A percentile compares a stretch with the other conserved stretches of the same genome.
Evolutionary conservation across 1,140 invertebrate genomes (phyloP).

Genomic region (Paramacrobiotus metropolitanus): DNA sequence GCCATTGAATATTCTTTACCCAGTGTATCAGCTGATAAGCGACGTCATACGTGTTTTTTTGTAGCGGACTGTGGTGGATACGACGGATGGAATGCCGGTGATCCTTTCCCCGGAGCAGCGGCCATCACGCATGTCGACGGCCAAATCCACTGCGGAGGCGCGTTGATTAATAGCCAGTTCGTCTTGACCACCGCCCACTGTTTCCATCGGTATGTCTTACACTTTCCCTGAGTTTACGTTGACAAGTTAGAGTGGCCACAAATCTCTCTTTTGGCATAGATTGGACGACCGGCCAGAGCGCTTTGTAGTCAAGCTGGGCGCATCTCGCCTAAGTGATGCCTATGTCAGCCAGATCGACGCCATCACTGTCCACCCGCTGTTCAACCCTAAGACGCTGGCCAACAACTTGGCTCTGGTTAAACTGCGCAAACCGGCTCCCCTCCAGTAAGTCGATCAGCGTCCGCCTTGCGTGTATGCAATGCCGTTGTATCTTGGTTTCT

Average conservation of each 20-base stretch:
- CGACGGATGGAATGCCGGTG: neutral
- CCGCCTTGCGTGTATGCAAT: neutral
- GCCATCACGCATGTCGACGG: conserved; percentile 1
- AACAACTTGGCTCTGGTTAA: conserved; percentile 1
- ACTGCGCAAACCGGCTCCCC: neutral
- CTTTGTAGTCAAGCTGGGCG: neutral
- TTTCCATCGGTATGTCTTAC: conserved; percentile 46
- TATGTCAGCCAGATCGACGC: neutral
- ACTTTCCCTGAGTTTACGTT: neutral
- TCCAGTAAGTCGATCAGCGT: neutral
- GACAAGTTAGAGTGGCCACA: neutral
- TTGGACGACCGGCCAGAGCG: neutral
- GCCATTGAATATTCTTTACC: too few species aligned
- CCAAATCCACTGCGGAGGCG: conserved; percentile 44
- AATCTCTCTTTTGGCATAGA: neutral
- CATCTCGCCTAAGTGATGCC: neutral
- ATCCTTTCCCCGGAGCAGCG: neutral
- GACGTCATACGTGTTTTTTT: neutral
- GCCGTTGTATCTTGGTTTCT: neutral
- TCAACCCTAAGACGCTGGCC: neutral
- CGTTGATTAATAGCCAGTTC: conserved; percentile 48
- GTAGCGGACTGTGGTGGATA: neutral
- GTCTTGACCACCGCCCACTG: conserved; percentile 78
- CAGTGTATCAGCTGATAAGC: neutral
- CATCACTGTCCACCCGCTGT: neutral